Base-by-base conservation (phyloP, 2,888 invertebrate species). In the Aleiodes alternator region DNA sequence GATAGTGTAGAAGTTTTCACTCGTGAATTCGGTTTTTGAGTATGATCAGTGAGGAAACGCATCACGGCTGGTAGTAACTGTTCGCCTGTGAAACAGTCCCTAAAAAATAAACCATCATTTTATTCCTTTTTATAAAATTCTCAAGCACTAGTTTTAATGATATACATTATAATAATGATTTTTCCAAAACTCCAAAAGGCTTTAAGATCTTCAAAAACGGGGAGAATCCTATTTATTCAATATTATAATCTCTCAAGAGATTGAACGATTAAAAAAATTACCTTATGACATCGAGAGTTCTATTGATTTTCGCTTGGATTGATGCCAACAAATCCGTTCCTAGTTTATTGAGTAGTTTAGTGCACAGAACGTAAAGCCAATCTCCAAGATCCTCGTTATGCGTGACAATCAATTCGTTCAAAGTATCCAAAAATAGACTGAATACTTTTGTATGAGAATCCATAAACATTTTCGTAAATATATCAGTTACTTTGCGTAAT, bases 391-490 rank as follows among this genome's bases (percentile, higher is more conserved):
- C 97, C 79, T 93, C 93, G 86, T 95, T 95, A 90, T 99, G 97
- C 53, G 95, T 93, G 78, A 94, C 91, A 72, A 99, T 94, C 84
- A 98, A 92, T 87, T 98, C 98, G 84, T 96, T 96, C 55, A 99
- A 93, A 0, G 97, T 96, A 88, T 99, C 99, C 87, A 98, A 91
- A 90, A 98, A 97, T 77, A 98, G 91, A 66, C 96, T 96, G 90
- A 98, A 96, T 81, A 98, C 97, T 91, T 97, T 96, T 83, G 98
- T 93, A 91, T 98, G 97, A 3, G 97, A 96, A 90, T 99, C 98
- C 92, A 97, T 97, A 89, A 99, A 98, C 96, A 98, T 97, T 91
- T 97, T 96, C 78, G 97, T 96, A 86, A 98, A 96, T 78, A 97
- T 95, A 83, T 98, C 98, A 0, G 97, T 96, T n/a, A 98, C 93